These are phyloP conservation scores for Nesogale talazaci DNA, from an alignment of 2,113 vertebrate genomes.

Conservation along the genomic window DNA sequence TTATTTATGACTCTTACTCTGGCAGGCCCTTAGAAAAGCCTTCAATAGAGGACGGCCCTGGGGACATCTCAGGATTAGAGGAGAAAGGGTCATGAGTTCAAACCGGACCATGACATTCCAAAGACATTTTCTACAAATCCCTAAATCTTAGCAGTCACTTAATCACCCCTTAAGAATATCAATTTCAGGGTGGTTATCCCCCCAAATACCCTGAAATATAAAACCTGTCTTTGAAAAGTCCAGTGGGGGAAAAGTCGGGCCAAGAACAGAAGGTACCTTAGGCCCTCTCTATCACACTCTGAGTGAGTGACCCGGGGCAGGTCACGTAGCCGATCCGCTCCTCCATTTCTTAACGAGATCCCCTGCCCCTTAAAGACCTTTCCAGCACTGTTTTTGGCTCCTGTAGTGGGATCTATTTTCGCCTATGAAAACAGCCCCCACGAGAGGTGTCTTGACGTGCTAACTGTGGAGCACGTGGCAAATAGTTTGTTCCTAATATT, in stretches of 20 bases:
- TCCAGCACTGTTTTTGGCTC: neutral
- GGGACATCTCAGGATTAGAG: neutral
- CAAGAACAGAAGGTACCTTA: neutral
- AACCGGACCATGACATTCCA: neutral
- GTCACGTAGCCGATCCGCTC: neutral
- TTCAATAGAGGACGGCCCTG: neutral
- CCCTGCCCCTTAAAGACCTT: neutral
- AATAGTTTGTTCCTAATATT: conserved; percentile 26
- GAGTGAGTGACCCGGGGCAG: neutral
- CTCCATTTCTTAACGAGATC: conserved; percentile 23
- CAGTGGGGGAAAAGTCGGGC: neutral
- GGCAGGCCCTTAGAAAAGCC: neutral
- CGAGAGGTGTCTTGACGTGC: neutral
- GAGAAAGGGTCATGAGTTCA: neutral
- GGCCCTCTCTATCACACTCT: neutral
- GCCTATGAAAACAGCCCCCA: neutral
- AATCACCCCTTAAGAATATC: conserved; percentile 24
- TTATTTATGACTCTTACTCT: neutral
- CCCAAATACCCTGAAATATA: neutral
- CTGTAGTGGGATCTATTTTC: neutral
- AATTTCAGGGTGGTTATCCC: neutral
- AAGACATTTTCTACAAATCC: conserved; percentile 41
- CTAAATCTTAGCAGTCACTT: neutral
- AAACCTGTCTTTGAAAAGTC: neutral
- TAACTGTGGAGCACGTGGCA: neutral